A percentile compares a stretch with the other conserved stretches of the same genome.
Conservation (phyloP, 2,797 vertebrate genomes). For the Epinephelus malabaricus region DNA sequence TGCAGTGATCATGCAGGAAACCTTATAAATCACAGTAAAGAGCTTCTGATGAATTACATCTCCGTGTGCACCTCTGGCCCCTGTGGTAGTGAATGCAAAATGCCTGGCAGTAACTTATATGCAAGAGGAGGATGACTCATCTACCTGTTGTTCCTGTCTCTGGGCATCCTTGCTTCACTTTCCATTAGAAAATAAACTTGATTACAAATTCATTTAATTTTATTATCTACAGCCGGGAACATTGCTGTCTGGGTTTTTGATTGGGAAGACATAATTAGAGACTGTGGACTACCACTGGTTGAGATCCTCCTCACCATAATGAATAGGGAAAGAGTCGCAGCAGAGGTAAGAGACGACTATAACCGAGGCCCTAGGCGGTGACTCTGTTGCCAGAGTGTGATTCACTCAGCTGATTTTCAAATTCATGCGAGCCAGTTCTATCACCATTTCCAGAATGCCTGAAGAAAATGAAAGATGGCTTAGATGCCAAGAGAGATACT, state of each 20-base stretch:
- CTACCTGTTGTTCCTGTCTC: conserved; percentile 51
- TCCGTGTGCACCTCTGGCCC: conserved; percentile 28
- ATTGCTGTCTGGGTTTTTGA: conserved; percentile 40
- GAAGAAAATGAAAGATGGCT: conserved; percentile 4
- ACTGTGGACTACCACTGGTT: conserved; percentile 44
- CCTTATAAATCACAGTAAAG: conserved; percentile 21
- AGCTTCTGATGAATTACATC: conserved; percentile 28
- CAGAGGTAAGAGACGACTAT: conserved; percentile 32
- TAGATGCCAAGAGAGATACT: conserved; percentile 9
- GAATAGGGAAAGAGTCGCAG: conserved; percentile 45
- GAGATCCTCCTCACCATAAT: conserved; percentile 37
- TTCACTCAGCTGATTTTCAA: conserved; percentile 43
- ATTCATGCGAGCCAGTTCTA: conserved; percentile 20
- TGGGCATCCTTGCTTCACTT: conserved; percentile 37
- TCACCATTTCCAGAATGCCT: conserved; percentile 1
- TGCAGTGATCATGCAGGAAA: not conserved
- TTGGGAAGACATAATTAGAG: conserved; percentile 51
- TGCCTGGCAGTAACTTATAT: conserved; percentile 13
- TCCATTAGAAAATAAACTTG: conserved; percentile 54
- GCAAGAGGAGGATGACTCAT: conserved; percentile 52
- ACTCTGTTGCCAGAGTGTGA: conserved; percentile 14
- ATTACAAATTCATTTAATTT: conserved; percentile 61
- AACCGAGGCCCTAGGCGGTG: conserved; percentile 18
- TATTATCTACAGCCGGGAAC: conserved; percentile 47
- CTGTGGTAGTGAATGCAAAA: conserved; percentile 44